These are phyloP conservation scores for Psilopogon haemacephalus DNA, from an alignment of 2,113 vertebrate genomes.

Conservation along the genomic window DNA sequence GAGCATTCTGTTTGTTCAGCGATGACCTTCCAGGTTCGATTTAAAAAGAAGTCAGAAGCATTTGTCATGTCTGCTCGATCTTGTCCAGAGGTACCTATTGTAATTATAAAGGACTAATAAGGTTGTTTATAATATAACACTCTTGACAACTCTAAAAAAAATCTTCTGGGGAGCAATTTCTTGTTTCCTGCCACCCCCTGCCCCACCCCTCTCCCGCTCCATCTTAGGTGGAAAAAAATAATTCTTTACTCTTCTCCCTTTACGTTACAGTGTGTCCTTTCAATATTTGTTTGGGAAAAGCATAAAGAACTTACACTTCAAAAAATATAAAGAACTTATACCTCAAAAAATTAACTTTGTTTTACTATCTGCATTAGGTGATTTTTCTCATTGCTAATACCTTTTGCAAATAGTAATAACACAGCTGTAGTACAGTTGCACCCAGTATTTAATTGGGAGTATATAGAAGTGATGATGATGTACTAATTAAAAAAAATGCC, in stretches of 20 bases:
- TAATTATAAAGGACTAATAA: conserved; percentile 69
- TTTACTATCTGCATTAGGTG: background rate
- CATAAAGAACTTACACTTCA: background rate
- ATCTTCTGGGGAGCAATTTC: conserved; percentile 10
- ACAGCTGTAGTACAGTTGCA: background rate
- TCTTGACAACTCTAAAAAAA: conserved; percentile 61
- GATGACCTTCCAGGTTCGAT: conserved; percentile 78
- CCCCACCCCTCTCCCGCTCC: no score
- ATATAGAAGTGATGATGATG: background rate
- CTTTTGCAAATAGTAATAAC: background rate
- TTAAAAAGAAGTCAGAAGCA: conserved; percentile 77
- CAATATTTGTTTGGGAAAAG: background rate
- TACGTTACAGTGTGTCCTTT: background rate
- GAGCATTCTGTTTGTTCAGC: conserved; percentile 67
- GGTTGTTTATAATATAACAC: conserved; percentile 69
- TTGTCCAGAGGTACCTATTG: conserved; percentile 70
- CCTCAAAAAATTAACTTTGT: background rate
- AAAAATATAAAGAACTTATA: background rate
- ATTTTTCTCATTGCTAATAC: background rate
- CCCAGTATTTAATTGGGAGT: background rate
- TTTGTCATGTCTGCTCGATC: conserved; percentile 79
- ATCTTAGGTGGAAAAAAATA: background rate
- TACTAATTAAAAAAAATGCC: background rate
- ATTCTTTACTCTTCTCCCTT: background rate
- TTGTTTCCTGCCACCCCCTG: background rate